These are phyloP conservation scores for Schizothorax lantsangensis DNA, from an alignment of 2,797 vertebrate genomes.

Conservation along the genomic window DNA sequence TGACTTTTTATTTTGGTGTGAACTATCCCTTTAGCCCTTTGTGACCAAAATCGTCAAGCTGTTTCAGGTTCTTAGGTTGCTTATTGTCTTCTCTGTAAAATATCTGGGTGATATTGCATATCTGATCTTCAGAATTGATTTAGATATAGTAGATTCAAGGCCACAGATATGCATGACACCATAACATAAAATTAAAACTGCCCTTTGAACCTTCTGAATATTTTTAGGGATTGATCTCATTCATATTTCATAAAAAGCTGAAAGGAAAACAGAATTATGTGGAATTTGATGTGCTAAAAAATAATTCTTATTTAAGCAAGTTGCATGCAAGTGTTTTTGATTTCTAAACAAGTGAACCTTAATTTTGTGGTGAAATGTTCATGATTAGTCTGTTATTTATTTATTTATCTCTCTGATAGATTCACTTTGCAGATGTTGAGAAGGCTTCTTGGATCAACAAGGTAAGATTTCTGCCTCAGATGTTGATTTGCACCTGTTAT, in stretches of 20 bases:
- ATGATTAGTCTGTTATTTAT: neutral
- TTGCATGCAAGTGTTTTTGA: neutral
- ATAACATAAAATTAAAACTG: neutral
- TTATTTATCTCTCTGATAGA: slow-evolving; percentile 72
- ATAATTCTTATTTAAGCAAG: neutral
- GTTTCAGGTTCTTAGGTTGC: neutral
- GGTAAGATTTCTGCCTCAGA: slow-evolving; percentile 73
- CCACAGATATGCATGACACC: neutral
- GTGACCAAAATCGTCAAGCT: neutral
- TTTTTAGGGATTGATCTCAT: neutral
- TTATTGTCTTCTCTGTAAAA: neutral
- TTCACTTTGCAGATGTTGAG: slow-evolving; percentile 90
- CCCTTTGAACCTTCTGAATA: neutral
- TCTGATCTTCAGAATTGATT: neutral
- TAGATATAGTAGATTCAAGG: neutral
- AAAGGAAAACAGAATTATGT: neutral
- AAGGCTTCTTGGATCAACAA: slow-evolving; percentile 95
- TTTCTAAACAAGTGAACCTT: neutral
- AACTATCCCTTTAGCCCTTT: neutral
- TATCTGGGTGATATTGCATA: neutral
- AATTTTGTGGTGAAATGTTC: neutral
- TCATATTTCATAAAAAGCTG: neutral
- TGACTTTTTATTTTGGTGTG: neutral
- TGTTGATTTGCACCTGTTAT: neutral
- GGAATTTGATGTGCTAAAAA: neutral